A percentile compares a stretch with the other conserved stretches of the same genome.
phyloP scores from a whole-genome alignment of 2,797 vertebrate genomes.

The Synanceia verrucosa region DNA sequence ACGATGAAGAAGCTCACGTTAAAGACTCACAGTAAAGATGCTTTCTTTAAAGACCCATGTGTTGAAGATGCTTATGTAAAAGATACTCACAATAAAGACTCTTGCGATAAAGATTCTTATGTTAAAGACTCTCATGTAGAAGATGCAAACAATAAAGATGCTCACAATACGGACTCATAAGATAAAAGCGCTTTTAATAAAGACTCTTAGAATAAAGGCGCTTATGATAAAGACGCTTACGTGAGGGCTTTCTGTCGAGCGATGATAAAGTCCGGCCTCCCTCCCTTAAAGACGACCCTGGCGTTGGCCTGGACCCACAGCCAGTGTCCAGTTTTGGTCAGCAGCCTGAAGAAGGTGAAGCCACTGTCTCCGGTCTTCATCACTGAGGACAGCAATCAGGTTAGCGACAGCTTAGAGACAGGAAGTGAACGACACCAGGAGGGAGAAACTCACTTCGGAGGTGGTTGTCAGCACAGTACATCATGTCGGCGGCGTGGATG shows the following conservation, averaged over 20 bases:
- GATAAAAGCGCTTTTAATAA: too few relatives aligned
- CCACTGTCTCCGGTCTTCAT: constrained; percentile 74
- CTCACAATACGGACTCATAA: too few relatives aligned
- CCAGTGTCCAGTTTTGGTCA: constrained; percentile 64
- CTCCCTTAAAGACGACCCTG: constrained; percentile 63
- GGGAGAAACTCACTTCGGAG: constrained; percentile 61
- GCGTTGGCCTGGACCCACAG: constrained; percentile 73
- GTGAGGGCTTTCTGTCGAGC: constrained; percentile 63
- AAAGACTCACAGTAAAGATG: too few relatives aligned
- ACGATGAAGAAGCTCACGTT: too few relatives aligned
- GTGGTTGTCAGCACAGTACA: constrained; percentile 77
- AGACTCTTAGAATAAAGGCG: too few relatives aligned
- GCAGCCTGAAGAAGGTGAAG: constrained; percentile 65
- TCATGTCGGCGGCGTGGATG: constrained; percentile 76
- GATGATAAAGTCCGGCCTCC: constrained; percentile 70
- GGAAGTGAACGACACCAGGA: not conserved
- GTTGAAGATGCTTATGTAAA: too few relatives aligned
- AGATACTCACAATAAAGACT: too few relatives aligned
- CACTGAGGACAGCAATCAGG: constrained; percentile 52
- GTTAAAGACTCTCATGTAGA: too few relatives aligned
- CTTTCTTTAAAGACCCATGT: too few relatives aligned
- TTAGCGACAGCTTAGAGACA: not conserved
- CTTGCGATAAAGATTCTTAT: too few relatives aligned
- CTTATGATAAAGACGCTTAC: constrained; percentile 11
- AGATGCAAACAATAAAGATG: too few relatives aligned